phyloP scores from a whole-genome alignment of 2,797 vertebrate genomes.

The Etheostoma perlongum region DNA sequence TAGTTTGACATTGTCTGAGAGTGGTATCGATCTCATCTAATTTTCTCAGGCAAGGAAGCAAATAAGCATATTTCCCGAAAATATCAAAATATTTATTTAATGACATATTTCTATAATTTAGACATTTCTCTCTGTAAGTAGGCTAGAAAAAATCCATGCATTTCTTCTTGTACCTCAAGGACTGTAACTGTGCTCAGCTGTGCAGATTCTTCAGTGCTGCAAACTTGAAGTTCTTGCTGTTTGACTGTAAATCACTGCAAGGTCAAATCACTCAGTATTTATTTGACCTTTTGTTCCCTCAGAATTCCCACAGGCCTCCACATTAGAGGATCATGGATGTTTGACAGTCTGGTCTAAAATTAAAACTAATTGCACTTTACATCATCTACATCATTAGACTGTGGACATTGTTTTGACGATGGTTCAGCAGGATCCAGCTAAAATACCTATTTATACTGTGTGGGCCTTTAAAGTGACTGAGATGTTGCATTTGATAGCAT shows the following conservation, averaged over 20 bases:
- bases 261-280: slow-evolving; percentile 45
- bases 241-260: slow-evolving; percentile 26
- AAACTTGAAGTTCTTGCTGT: slow-evolving; percentile 7
- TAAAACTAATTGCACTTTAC: slow-evolving; percentile 7
- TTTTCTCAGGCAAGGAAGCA: not conserved
- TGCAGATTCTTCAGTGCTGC: not conserved
- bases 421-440: not conserved
- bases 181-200: slow-evolving; percentile 1
- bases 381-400: slow-evolving; percentile 20
- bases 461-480: not conserved
- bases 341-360: slow-evolving; percentile 30
- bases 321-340: slow-evolving; percentile 18
- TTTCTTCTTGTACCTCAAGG: not conserved
- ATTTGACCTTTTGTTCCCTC: slow-evolving; percentile 48
- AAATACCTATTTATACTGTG: not conserved
- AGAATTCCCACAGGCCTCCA: slow-evolving; percentile 37
- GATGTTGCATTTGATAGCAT: not conserved
- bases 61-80: not conserved
- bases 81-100: not conserved
- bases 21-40: not conserved
- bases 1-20: not conserved
- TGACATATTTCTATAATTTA: not conserved
- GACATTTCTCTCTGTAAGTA: not conserved
- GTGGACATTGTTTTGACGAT: slow-evolving; percentile 1
- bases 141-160: not conserved